These are phyloP conservation scores for Drosophila tripunctata DNA, from an alignment of 2,888 invertebrate genomes.

Conservation along the genomic window DNA sequence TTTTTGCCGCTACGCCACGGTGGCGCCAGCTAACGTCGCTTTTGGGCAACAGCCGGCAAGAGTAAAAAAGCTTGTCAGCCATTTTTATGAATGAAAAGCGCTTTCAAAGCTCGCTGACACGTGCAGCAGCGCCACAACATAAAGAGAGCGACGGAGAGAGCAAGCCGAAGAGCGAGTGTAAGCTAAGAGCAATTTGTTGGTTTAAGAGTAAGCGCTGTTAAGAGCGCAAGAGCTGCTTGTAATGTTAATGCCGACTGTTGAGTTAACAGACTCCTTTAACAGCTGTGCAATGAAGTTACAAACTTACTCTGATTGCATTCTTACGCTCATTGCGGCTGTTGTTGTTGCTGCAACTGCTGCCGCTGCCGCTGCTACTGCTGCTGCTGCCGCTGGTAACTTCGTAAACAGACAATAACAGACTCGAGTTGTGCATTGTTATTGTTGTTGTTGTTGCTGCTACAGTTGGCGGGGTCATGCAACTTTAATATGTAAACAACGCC, in stretches of 20 bases:
- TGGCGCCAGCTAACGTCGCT: conserved; percentile 74
- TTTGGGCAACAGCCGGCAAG: conserved; percentile 53
- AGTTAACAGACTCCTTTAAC: conserved; percentile 44
- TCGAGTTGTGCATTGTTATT: conserved; percentile 14
- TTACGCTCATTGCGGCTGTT: background rate
- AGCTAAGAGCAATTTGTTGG: conserved; percentile 5
- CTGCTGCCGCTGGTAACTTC: conserved; percentile 30
- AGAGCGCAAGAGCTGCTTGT: conserved; percentile 3
- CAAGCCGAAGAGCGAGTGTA: background rate
- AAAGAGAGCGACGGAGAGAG: conserved; percentile 6
- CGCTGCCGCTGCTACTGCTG: conserved; percentile 16
- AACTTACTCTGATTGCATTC: conserved; percentile 21
- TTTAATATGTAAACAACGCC: conserved; percentile 83
- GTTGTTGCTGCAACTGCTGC: conserved; percentile 6
- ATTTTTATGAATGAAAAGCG: conserved; percentile 80
- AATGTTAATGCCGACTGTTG: conserved; percentile 5
- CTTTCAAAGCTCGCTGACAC: conserved; percentile 52
- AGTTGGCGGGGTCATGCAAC: conserved; percentile 80
- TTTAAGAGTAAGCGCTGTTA: conserved; percentile 7
- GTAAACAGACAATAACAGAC: conserved; percentile 38
- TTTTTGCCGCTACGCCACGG: conserved; percentile 25
- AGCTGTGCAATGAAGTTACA: conserved; percentile 51
- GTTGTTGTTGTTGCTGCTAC: conserved; percentile 35
- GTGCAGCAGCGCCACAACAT: conserved; percentile 19
- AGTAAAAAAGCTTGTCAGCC: conserved; percentile 67